A percentile compares a stretch with the other conserved stretches of the same genome.
Conservation (phyloP, 1,140 invertebrate species). For the Oncopeltus fasciatus region DNA sequence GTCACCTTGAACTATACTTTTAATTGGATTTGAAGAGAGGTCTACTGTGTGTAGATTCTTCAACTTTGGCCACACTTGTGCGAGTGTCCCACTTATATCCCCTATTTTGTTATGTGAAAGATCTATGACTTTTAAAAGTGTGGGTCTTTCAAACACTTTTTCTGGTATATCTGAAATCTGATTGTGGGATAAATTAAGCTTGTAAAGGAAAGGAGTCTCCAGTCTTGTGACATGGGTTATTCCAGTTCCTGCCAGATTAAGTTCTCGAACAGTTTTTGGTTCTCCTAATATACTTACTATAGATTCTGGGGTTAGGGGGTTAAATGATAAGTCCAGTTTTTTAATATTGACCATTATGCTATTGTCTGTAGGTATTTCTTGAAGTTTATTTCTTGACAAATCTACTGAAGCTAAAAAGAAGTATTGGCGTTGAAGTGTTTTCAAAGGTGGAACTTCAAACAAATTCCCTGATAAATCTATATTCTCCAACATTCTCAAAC, state of each 20-base stretch:
- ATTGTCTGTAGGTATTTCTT: slow-evolving; percentile 64
- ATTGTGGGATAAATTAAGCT: slow-evolving; percentile 69
- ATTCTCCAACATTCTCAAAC: slow-evolving; percentile 62
- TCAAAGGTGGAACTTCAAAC: slow-evolving; percentile 61
- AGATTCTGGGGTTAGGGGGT: slow-evolving; percentile 59
- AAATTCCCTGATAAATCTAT: slow-evolving; percentile 64
- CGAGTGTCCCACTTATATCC: slow-evolving; percentile 36
- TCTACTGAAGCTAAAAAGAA: slow-evolving; percentile 64
- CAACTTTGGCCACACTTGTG: slow-evolving; percentile 46
- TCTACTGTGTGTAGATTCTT: slow-evolving; percentile 52
- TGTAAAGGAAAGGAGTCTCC: slow-evolving; percentile 73
- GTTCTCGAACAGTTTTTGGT: slow-evolving; percentile 67
- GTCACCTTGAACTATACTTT: slow-evolving; percentile 51
- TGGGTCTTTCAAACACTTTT: slow-evolving; percentile 57
- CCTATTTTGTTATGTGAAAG: slow-evolving; percentile 57
- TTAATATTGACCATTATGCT: slow-evolving; percentile 78
- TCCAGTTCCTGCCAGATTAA: slow-evolving; percentile 67
- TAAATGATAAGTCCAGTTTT: slow-evolving; percentile 69
- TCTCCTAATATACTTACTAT: slow-evolving; percentile 64
- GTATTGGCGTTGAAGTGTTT: slow-evolving; percentile 64
- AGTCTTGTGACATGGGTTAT: slow-evolving; percentile 49
- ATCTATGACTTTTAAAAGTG: slow-evolving; percentile 60
- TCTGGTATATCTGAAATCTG: slow-evolving; percentile 47
- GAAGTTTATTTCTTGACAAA: slow-evolving; percentile 61
- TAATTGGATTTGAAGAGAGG: slow-evolving; percentile 63